These are phyloP conservation scores for Cydia amplana DNA, from an alignment of 1,140 invertebrate genomes.

Conservation along the genomic window DNA sequence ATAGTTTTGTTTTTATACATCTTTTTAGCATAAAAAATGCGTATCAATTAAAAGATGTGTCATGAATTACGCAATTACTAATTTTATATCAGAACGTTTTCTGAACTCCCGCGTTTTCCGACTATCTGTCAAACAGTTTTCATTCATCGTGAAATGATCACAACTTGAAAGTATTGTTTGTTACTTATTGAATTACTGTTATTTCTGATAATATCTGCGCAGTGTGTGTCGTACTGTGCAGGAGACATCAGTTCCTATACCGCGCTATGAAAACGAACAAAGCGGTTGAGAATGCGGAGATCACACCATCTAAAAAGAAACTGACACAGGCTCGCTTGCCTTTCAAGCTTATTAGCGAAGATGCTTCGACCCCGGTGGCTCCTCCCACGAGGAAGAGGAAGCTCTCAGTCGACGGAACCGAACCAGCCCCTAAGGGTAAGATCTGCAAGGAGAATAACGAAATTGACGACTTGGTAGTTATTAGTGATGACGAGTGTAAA, in stretches of 20 bases:
- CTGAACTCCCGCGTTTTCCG: conserved; percentile 54
- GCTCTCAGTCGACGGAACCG: conserved; percentile 56
- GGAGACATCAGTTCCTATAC: conserved; percentile 30
- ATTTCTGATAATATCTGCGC: conserved; percentile 32
- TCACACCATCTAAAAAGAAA: conserved; percentile 72
- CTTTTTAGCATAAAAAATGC: not conserved
- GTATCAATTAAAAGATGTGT: not conserved
- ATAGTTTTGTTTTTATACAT: not conserved
- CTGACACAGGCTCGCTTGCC: conserved; percentile 72
- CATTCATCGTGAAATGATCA: conserved; percentile 44
- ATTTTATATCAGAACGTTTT: conserved; percentile 34
- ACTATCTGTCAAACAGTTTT: conserved; percentile 49
- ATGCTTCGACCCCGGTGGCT: conserved; percentile 52
- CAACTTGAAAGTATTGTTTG: conserved; percentile 44
- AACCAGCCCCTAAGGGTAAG: conserved; percentile 64
- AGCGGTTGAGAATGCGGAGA: conserved; percentile 57
- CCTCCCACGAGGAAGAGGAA: conserved; percentile 66
- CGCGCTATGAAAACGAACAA: conserved; percentile 67
- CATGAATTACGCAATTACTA: conserved; percentile 6
- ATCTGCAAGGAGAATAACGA: conserved; percentile 59
- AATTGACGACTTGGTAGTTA: conserved; percentile 54
- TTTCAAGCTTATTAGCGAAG: conserved; percentile 68
- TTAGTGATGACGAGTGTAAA: conserved; percentile 70
- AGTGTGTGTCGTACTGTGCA: conserved; percentile 37
- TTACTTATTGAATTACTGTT: conserved; percentile 34